Conservation (phyloP, 2,888 invertebrate species). For the Malacosoma neustria region DNA sequence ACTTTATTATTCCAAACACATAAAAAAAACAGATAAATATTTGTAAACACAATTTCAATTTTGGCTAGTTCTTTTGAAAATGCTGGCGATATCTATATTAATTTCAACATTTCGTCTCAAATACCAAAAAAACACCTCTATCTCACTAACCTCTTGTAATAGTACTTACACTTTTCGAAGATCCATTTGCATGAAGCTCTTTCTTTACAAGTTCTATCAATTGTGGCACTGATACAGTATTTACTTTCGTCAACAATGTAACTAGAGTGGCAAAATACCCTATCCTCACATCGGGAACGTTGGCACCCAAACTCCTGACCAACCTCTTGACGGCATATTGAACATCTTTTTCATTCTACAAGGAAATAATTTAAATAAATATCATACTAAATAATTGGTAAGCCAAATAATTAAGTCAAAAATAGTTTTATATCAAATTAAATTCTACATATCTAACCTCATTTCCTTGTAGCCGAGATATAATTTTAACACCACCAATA, state of each 20-base stretch:
- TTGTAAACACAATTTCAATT: too few species aligned
- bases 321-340: constrained; percentile 80
- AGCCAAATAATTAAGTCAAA: neutral
- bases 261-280: constrained; percentile 82
- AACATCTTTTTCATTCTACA: constrained; percentile 76
- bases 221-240: constrained; percentile 61
- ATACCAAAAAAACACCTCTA: too few species aligned
- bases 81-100: too few species aligned
- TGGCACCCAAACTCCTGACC: constrained; percentile 82
- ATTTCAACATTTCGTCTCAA: too few species aligned
- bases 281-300: constrained; percentile 75
- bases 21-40: too few species aligned
- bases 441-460: constrained; percentile 42
- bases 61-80: too few species aligned
- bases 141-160: too few species aligned
- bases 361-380: constrained; percentile 5
- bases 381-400: neutral
- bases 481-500: constrained; percentile 55
- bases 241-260: constrained; percentile 69
- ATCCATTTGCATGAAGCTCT: constrained; percentile 78
- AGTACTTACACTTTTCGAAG: constrained; percentile 81
- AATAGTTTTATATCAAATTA: neutral
- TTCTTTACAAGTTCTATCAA: constrained; percentile 76
- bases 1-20: too few species aligned
- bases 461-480: constrained; percentile 43